Evolutionary conservation across 2,888 invertebrate genomes (phyloP).

Genomic region (Odontomyia ornata): DNA sequence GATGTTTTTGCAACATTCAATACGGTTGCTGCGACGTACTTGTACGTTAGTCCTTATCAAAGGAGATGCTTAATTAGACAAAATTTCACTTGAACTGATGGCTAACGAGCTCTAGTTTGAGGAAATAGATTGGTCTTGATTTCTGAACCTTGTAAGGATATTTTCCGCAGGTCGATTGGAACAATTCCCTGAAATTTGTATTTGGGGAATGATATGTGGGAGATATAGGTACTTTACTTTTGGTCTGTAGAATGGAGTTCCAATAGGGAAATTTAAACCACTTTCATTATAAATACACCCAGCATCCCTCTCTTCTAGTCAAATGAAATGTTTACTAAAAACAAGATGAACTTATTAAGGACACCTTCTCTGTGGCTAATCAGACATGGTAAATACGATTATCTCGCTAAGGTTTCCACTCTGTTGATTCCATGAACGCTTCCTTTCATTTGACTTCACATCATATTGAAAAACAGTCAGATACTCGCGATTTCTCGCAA

Average conservation of each 20-base stretch:
- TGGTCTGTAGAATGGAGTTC: too few relatives aligned
- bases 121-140: not conserved
- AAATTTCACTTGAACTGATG: slow-evolving; percentile 22
- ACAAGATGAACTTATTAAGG: slow-evolving; percentile 10
- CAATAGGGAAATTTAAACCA: too few relatives aligned
- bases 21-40: not conserved
- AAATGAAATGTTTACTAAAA: not conserved
- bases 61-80: slow-evolving; percentile 32
- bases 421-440: not conserved
- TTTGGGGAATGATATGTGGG: too few relatives aligned
- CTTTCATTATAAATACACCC: too few relatives aligned
- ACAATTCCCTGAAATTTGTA: too few relatives aligned
- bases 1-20: slow-evolving; percentile 32
- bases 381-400: slow-evolving; percentile 18
- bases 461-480: not conserved
- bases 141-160: not conserved
- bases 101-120: slow-evolving; percentile 10
- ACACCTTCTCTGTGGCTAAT: slow-evolving; percentile 25
- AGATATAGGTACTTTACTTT: too few relatives aligned
- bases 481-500: not conserved
- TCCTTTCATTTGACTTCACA: not conserved
- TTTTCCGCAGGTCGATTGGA: not conserved
- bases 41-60: not conserved
- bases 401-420: not conserved
- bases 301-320: too few relatives aligned